Conservation (phyloP, 2,888 invertebrate species). For the Germaria angustata region DNA sequence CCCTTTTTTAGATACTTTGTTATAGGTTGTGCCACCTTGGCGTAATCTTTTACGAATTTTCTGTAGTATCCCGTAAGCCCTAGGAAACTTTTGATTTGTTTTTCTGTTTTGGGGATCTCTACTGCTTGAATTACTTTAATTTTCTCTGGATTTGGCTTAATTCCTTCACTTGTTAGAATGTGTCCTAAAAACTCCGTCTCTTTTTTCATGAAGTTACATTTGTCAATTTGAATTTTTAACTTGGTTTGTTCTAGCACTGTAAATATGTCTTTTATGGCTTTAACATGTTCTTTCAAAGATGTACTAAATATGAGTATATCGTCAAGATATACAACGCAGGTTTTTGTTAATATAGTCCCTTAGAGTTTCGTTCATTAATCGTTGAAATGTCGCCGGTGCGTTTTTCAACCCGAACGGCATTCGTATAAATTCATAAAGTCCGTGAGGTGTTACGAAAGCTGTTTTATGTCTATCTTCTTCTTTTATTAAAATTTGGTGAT, state of each 20-base stretch:
- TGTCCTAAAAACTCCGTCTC: conserved; percentile 27
- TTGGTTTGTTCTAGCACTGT: background rate
- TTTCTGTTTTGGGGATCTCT: conserved; percentile 19
- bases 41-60: too few relatives aligned
- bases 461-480: conserved; percentile 14
- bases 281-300: conserved; percentile 8
- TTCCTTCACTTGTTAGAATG: conserved; percentile 1
- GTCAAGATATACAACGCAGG: too few relatives aligned
- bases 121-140: conserved; percentile 17
- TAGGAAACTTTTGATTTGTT: conserved; percentile 46
- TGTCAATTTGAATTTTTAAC: conserved; percentile 26
- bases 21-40: too few relatives aligned
- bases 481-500: background rate
- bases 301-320: conserved; percentile 30
- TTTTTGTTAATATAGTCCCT: conserved; percentile 1
- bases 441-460: conserved; percentile 24
- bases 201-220: conserved; percentile 24
- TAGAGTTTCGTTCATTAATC: conserved; percentile 18
- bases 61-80: conserved; percentile 13
- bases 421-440: conserved; percentile 21
- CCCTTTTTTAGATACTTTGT: too few relatives aligned
- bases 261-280: background rate
- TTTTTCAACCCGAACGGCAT: conserved; percentile 46
- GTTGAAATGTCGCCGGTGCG: conserved; percentile 22
- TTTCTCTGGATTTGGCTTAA: conserved; percentile 44